A percentile compares a stretch with the other conserved stretches of the same genome.
These are phyloP conservation scores for Pseudolaguvia tuberculata DNA, from an alignment of 2,113 vertebrate genomes.

Conservation along the genomic window DNA sequence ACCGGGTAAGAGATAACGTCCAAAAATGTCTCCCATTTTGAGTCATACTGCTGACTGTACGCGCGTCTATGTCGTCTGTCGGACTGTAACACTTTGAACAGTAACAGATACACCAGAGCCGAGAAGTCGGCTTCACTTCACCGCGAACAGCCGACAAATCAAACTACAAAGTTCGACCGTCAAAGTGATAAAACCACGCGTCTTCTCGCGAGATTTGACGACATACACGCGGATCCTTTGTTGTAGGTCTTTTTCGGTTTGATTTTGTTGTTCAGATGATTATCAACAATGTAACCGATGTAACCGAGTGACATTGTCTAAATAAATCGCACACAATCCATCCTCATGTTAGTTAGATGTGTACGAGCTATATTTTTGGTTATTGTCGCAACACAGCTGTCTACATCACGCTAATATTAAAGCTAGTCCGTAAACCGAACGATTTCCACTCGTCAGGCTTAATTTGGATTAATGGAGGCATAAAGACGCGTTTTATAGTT, in stretches of 20 bases:
- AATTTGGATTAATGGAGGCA: background rate
- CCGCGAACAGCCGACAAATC: background rate
- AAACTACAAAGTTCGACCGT: slow-evolving; percentile 40
- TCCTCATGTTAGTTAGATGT: too few species aligned
- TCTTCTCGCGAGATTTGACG: slow-evolving; percentile 44
- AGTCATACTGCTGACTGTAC: background rate
- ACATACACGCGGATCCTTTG: slow-evolving; percentile 38
- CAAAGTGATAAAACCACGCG: slow-evolving; percentile 36
- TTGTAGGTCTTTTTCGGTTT: slow-evolving; percentile 32
- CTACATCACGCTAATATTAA: background rate
- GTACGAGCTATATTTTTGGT: background rate
- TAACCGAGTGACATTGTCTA: background rate
- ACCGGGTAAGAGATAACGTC: background rate
- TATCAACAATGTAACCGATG: background rate
- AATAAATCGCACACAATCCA: background rate
- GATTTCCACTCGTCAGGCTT: background rate
- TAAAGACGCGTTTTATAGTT: background rate
- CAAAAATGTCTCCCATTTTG: background rate
- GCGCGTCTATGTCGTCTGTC: too few species aligned
- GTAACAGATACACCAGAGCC: background rate
- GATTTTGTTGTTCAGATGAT: slow-evolving; percentile 26
- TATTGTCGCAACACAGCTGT: background rate
- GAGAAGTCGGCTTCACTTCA: background rate
- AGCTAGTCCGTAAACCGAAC: background rate
- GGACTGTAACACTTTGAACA: background rate